Evolutionary conservation across 2,113 vertebrate genomes (phyloP).

Genomic region (Ailuropoda melanoleuca): DNA sequence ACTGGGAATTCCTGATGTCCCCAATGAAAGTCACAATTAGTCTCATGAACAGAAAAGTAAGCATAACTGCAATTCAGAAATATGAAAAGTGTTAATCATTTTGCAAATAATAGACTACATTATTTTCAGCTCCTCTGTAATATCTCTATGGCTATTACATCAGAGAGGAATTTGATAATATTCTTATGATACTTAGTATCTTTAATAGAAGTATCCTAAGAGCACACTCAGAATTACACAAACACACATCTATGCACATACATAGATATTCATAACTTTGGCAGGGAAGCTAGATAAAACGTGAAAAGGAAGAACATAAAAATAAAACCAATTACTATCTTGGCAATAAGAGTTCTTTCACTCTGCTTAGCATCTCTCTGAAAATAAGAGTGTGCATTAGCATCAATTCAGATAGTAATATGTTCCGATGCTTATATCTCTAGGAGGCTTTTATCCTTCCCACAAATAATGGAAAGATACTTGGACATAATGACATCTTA

Average conservation of each 20-base stretch:
- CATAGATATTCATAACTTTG: constrained; percentile 24
- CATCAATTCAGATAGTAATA: constrained; percentile 20
- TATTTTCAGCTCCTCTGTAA: not conserved
- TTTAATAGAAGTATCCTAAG: constrained; percentile 2
- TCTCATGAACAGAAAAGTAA: not conserved
- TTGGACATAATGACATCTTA: not conserved
- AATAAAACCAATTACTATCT: constrained; percentile 52
- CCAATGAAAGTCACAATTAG: constrained; percentile 22
- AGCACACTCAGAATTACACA: constrained; percentile 25
- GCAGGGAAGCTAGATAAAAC: constrained; percentile 38
- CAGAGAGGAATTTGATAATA: constrained; percentile 37
- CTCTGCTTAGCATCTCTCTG: constrained; percentile 27
- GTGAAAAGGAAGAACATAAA: constrained; percentile 33
- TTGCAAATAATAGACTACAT: not conserved
- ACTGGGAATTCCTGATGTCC: not conserved
- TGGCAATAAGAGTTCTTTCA: constrained; percentile 21
- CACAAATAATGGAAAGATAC: constrained; percentile 9
- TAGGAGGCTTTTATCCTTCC: not conserved
- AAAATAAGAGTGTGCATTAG: constrained; percentile 44
- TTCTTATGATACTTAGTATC: not conserved
- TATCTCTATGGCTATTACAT: constrained; percentile 14
- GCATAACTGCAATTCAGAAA: not conserved
- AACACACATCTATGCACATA: not conserved
- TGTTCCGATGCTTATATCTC: not conserved
- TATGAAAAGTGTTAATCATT: not conserved